Base-by-base conservation (phyloP, 2,888 invertebrate species). In the Dascillus cervinus region DNA sequence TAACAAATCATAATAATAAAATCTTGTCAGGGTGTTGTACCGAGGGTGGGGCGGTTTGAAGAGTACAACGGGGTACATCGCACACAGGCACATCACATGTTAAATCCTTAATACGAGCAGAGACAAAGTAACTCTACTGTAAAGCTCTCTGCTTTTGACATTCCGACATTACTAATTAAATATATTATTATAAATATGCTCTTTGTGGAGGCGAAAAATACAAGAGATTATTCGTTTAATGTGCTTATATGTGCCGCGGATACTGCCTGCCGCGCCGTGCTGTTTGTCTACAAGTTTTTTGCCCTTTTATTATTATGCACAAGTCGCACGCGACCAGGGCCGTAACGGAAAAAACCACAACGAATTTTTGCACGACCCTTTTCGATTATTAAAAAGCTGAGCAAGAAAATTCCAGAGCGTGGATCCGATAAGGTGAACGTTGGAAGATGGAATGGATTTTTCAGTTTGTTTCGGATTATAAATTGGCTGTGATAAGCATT, bases 121-220 rank as follows among this genome's bases (percentile, higher is more conserved):
- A 53, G 54, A 60, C 56, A 58, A 58, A 57, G 57, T 56, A 59
- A 60, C 53, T 60, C 56, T 58, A 59, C 53, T 58, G 60, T 60
- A 55, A 60, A 60, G 55, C 55, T 50, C 48, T 48, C 55, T 60
- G 60, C 55, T 59, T 58, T 58, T 60, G 60, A 60, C 60, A 53
- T 54, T 46, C 49, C 56, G 57, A 58, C 58, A 53, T 55, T 51
- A 50, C 56, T 60, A 60, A 59, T 60, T 60, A 59, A 58, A 59
- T 58, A 60, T 60, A 60, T 59, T 60, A 59, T 58, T 58, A 60
- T 60, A 59, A 60, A 58, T 59, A 58, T 55, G 57, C 49, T 47
- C 49, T 53, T 53, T 52, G 49, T 52, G 39, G 43, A 41, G 47
- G 47, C 25, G 43, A 56, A 55, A 58, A 56, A 56, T 55, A 55